Evolutionary conservation across 2,113 vertebrate species (phyloP).

Genomic region (Thymallus thymallus): DNA sequence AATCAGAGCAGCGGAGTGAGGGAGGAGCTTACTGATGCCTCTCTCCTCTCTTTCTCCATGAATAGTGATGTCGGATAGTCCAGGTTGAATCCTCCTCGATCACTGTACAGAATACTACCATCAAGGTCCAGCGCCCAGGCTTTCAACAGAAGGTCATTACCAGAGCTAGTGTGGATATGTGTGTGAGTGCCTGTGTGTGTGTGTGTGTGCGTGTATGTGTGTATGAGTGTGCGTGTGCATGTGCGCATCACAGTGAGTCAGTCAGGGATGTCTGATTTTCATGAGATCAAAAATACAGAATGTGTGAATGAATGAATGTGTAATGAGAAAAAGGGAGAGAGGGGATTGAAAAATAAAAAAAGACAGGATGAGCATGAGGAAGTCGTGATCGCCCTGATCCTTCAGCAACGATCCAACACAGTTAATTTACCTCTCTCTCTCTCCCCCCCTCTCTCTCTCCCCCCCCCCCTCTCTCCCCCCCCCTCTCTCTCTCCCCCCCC

Average conservation of each 20-base stretch:
- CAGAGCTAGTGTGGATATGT: neutral
- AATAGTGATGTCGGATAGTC: conserved; percentile 60
- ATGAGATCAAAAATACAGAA: conserved; percentile 9
- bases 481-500: neutral
- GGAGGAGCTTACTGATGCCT: conserved; percentile 43
- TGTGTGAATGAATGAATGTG: conserved; percentile 19
- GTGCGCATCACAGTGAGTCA: neutral
- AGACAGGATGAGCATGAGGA: conserved; percentile 22
- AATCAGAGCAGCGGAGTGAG: conserved; percentile 59
- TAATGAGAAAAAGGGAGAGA: conserved; percentile 14
- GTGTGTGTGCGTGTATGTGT: neutral
- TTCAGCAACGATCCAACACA: conserved; percentile 38
- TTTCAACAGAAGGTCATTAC: neutral
- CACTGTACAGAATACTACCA: conserved; percentile 33
- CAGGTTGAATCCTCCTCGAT: conserved; percentile 40
- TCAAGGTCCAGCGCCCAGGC: conserved; percentile 12
- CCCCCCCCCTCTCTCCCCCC: neutral
- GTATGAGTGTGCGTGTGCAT: neutral
- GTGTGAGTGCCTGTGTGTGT: neutral
- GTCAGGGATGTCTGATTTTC: conserved; percentile 1
- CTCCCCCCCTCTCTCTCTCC: neutral
- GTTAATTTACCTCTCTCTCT: conserved; percentile 40
- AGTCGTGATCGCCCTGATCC: conserved; percentile 42
- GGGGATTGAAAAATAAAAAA: conserved; percentile 8
- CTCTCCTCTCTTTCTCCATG: conserved; percentile 51